A percentile compares a stretch with the other conserved stretches of the same genome.
These are phyloP conservation scores for Nemurella pictetii DNA, from an alignment of 2,888 invertebrate genomes.

Conservation along the genomic window DNA sequence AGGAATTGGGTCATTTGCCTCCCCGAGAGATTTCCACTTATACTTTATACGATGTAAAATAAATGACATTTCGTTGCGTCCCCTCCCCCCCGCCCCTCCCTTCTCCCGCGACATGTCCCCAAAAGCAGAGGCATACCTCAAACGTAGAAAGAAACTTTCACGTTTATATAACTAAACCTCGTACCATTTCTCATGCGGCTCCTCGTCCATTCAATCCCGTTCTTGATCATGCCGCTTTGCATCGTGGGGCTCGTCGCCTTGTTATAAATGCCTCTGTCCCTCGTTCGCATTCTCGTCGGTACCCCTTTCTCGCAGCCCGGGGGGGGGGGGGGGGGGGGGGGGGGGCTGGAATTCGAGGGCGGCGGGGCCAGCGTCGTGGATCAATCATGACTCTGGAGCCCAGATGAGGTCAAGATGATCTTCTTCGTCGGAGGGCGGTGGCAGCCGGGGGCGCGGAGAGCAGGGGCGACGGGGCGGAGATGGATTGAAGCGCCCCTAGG, in stretches of 20 bases:
- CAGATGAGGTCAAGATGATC: conserved; percentile 31
- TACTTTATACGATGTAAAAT: not conserved
- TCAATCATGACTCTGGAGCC: conserved; percentile 18
- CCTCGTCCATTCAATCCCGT: not conserved
- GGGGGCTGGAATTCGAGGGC: not conserved
- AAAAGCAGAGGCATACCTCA: not conserved
- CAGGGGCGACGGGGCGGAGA: not conserved
- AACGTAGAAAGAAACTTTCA: not conserved
- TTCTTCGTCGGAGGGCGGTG: not conserved
- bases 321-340: not conserved
- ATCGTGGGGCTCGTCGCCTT: not conserved
- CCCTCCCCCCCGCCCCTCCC: not conserved
- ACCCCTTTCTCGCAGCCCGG: not conserved
- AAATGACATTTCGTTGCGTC: not conserved
- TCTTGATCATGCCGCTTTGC: not conserved
- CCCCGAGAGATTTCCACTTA: not conserved
- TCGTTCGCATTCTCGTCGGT: not conserved
- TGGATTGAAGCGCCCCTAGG: conserved; percentile 28
- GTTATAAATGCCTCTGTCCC: not conserved
- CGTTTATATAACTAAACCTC: not conserved
- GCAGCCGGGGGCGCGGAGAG: not conserved
- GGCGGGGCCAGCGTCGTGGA: not conserved
- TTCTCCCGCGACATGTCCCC: too few relatives aligned
- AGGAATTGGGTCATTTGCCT: not conserved
- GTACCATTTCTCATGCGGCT: not conserved